These are phyloP conservation scores for Drosophila meridiana DNA, from an alignment of 2,888 invertebrate species.

Conservation along the genomic window DNA sequence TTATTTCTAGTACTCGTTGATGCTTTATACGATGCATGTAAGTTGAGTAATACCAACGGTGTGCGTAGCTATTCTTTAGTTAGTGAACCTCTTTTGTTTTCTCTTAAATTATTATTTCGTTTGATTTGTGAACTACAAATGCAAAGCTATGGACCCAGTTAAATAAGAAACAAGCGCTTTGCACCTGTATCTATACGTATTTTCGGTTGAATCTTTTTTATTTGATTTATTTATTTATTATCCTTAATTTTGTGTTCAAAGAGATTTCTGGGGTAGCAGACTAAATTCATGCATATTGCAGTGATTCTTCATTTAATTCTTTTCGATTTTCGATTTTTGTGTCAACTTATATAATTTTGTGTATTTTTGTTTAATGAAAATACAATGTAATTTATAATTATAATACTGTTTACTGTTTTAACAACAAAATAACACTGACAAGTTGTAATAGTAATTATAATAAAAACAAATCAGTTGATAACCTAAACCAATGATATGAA, in stretches of 20 bases:
- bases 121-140: conserved; percentile 39
- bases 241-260: conserved; percentile 56
- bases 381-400: conserved; percentile 66
- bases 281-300: conserved; percentile 83
- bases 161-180: conserved; percentile 28
- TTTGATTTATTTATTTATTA: conserved; percentile 5
- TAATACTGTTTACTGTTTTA: conserved; percentile 62
- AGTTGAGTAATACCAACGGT: conserved; percentile 66
- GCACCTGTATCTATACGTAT: conserved; percentile 32
- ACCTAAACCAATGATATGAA: conserved; percentile 64
- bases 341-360: conserved; percentile 52
- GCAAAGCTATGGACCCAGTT: conserved; percentile 36
- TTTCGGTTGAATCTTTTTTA: conserved; percentile 18
- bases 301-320: conserved; percentile 50
- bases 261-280: conserved; percentile 85
- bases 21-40: conserved; percentile 71
- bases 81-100: conserved; percentile 12
- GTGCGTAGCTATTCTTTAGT: conserved; percentile 68
- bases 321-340: conserved; percentile 31
- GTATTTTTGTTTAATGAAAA: conserved; percentile 62
- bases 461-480: conserved; percentile 64
- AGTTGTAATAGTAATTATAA: conserved; percentile 70
- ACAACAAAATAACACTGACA: conserved; percentile 73
- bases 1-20: conserved; percentile 44
- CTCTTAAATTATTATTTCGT: conserved; percentile 20